Evolutionary conservation across 1,140 invertebrate genomes (phyloP), one percentile per base, ranked within the genome.

Genomic region (Octopus sinensis): DNA sequence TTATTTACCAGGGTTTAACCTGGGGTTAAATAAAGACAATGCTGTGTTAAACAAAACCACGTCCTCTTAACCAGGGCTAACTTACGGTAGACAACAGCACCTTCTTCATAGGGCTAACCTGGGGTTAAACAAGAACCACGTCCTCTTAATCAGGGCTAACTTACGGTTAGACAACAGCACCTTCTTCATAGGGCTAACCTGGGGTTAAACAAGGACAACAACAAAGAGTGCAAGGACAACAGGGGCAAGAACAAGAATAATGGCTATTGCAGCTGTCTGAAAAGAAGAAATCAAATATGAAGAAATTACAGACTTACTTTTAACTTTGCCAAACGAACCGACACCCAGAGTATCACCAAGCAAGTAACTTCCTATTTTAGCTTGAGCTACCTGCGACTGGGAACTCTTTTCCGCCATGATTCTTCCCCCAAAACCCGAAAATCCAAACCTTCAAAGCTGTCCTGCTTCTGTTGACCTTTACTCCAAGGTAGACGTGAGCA

Each of bases 291-390:
- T 4, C 73, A 13, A 17, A 76, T 7, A n/a, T 56, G 30, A 43
- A 43, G 30, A 3, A 43, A 43, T 43, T 1, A 43, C 30, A 43
- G 30, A 85, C 88, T 85, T 87, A 90, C 90, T 91, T 91, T 93
- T 93, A 6, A 92, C 92, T 90, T 92, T 92, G 53, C 92, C 92
- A 88, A 92, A 92, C 10, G 92, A 92, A 51, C 92, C 92, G 79
- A 90, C 89, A 51, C 92, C 92, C 5, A 92, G 86, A 4, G 92
- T 93, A 79, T 92, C 92, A 13, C 90, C 90, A n/a, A 92, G 86
- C 87, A 92, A 90, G 84, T 92, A 92, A 85, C 92, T 91, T 9
- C 91, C 92, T 77, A 92, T 92, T 87, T 92, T 92, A 73, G 92
- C 91, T 84, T 91, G 90, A 79, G 81, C 81, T n/a, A 73, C 54